Evolutionary conservation across 2,888 invertebrate genomes (phyloP).

Genomic region (Cantharis flavilabris): DNA sequence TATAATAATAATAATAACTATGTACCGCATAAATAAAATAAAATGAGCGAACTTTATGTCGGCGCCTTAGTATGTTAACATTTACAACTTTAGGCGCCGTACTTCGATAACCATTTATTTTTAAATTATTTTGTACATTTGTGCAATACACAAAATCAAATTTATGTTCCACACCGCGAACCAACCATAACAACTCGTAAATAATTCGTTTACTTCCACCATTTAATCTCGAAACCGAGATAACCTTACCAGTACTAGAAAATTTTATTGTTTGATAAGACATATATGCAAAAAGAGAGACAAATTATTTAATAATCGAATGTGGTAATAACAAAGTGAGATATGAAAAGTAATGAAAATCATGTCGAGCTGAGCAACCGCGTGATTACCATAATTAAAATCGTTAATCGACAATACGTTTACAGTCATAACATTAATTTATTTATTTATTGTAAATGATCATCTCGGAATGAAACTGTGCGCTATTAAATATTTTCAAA

Average conservation of each 20-base stretch:
- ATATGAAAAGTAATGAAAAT: background rate
- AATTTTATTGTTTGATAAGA: background rate
- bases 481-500: background rate
- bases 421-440: constrained; percentile 16
- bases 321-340: background rate
- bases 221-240: background rate
- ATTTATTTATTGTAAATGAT: constrained; percentile 15
- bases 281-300: background rate
- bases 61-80: constrained; percentile 38
- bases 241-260: background rate
- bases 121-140: constrained; percentile 6
- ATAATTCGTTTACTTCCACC: background rate
- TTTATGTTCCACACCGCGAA: background rate
- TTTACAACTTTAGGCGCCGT: constrained; percentile 37
- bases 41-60: constrained; percentile 28
- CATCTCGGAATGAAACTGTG: constrained; percentile 5
- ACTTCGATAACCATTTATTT: constrained; percentile 38
- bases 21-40: constrained; percentile 2
- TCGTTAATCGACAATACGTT: constrained; percentile 13
- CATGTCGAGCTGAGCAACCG: constrained; percentile 2
- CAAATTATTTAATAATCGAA: background rate
- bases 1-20: background rate
- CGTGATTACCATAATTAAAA: constrained; percentile 17
- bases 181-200: background rate
- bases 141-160: background rate